phyloP scores from a whole-genome alignment of 2,888 invertebrate genomes.

The Hydriomena furcata region DNA sequence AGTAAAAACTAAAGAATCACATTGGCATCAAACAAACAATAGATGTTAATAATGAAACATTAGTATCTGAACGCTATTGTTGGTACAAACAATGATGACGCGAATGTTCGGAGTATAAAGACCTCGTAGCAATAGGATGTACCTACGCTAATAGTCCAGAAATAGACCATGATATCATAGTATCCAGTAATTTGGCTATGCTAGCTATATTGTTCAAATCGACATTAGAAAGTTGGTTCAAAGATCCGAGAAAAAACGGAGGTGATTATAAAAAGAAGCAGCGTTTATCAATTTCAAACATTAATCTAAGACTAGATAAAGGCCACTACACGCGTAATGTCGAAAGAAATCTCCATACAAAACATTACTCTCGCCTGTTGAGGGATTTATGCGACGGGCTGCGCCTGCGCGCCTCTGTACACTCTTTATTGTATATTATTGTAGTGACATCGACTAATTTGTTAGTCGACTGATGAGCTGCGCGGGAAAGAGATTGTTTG shows the following conservation, averaged over 20 bases:
- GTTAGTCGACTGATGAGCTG: conserved; percentile 80
- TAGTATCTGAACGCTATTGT: conserved; percentile 51
- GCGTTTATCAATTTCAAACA: conserved; percentile 73
- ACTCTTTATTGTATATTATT: conserved; percentile 81
- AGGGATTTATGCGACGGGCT: conserved; percentile 79
- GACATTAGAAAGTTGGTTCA: conserved; percentile 7
- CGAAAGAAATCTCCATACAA: conserved; percentile 84
- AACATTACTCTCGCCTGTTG: conserved; percentile 79
- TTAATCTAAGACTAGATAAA: conserved; percentile 80
- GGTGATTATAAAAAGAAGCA: conserved; percentile 45
- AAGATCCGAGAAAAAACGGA: conserved; percentile 5
- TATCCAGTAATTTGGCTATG: conserved; percentile 56
- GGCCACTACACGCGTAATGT: conserved; percentile 71
- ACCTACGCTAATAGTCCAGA: conserved; percentile 57
- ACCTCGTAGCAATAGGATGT: conserved; percentile 61
- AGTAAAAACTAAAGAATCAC: conserved; percentile 51
- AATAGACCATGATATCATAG: conserved; percentile 78
- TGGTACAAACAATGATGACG: conserved; percentile 54
- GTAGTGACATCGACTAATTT: conserved; percentile 82
- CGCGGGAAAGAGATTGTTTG: conserved; percentile 74
- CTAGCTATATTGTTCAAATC: conserved; percentile 25
- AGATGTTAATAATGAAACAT: conserved; percentile 58
- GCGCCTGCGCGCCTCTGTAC: conserved; percentile 62
- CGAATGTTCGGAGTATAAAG: conserved; percentile 57
- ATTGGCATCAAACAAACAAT: conserved; percentile 48